Evolutionary conservation across 1,140 invertebrate genomes (phyloP), one percentile per base, ranked within the genome.

Genomic region (Formica selysi): DNA sequence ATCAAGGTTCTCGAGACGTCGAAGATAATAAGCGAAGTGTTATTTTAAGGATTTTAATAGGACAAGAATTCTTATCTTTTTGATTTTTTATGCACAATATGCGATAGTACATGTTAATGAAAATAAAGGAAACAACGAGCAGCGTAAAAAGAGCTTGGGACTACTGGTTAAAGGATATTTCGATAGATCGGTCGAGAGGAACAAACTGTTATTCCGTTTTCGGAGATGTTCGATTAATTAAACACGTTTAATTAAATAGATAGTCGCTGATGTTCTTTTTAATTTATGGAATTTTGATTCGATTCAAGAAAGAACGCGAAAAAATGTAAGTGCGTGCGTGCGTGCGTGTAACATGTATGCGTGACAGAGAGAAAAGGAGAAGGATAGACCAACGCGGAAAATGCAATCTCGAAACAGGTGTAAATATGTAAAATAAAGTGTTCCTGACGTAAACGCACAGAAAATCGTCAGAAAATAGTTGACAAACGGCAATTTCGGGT

Each of bases 381-480:
- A 64, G 44, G 71, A 29, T 67, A 86, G 57, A 86, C 61, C 76
- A 86, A 65, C 76, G 76, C 41, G 29, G 51, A 65, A 54, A 26
- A 85, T 29, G 68, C 44, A 59, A 81, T 81, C 51, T 71, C 79
- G 44, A 76, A 59, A 74, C 51, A 74, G 13, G 22, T 87, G 86
- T 87, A 87, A 87, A 74, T 76, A 87, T 84, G 80, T 86, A 83
- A 83, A 86, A 51, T 74, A 85, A 73, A 80, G 86, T 84, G 90
- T 78, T 84, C 76, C 81, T 74, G 87, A 87, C 87, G 85, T 86
- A 87, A 91, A 86, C 87, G 90, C 90, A 91, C 86, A 88, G 80
- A 80, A 61, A 41, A 76, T 83, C 76, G 85, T 84, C 78, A 87
- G 86, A 84, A 86, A n/a, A 85, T 83, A 83, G 38, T 48, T 83